These are phyloP conservation scores for Macquaria australasica DNA, from an alignment of 2,113 vertebrate species.

Conservation along the genomic window DNA sequence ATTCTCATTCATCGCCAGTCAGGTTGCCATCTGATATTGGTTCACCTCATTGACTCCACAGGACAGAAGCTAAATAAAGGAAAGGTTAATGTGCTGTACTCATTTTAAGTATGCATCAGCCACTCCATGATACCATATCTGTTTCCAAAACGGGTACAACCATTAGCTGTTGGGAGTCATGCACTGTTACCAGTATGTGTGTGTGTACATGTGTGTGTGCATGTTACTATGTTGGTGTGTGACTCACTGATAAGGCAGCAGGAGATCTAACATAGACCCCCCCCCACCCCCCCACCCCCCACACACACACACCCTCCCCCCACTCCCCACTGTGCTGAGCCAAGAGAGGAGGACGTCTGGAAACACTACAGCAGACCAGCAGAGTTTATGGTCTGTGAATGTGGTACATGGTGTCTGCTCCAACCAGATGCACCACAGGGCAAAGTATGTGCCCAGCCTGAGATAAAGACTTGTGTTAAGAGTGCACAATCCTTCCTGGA, in stretches of 20 bases:
- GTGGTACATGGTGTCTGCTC: constrained; percentile 56
- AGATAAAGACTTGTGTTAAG: constrained; percentile 60
- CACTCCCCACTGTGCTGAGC: neutral
- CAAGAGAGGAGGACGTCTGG: constrained; percentile 38
- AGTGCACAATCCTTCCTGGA: constrained; percentile 14
- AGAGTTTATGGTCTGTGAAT: constrained; percentile 60
- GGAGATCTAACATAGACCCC: constrained; percentile 42
- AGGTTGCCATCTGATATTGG: constrained; percentile 51
- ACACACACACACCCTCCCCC: constrained; percentile 4
- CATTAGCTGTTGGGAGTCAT: constrained; percentile 45
- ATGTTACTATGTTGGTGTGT: constrained; percentile 33
- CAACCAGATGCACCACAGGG: constrained; percentile 51
- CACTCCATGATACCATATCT: constrained; percentile 62
- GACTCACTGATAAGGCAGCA: constrained; percentile 55
- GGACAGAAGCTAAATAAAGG: constrained; percentile 71
- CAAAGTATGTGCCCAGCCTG: constrained; percentile 51
- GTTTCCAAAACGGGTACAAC: constrained; percentile 64
- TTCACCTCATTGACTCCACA: constrained; percentile 52
- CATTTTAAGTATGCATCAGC: constrained; percentile 65
- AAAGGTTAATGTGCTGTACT: constrained; percentile 60
- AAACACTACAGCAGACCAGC: constrained; percentile 35
- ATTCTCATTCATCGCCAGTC: constrained; percentile 51
- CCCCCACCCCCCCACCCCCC: too few relatives aligned
- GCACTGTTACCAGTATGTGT: constrained; percentile 15
- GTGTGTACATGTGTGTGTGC: constrained; percentile 10